These are phyloP conservation scores for Drosophila grimshawi DNA, from an alignment of 1,140 invertebrate species.

Conservation along the genomic window DNA sequence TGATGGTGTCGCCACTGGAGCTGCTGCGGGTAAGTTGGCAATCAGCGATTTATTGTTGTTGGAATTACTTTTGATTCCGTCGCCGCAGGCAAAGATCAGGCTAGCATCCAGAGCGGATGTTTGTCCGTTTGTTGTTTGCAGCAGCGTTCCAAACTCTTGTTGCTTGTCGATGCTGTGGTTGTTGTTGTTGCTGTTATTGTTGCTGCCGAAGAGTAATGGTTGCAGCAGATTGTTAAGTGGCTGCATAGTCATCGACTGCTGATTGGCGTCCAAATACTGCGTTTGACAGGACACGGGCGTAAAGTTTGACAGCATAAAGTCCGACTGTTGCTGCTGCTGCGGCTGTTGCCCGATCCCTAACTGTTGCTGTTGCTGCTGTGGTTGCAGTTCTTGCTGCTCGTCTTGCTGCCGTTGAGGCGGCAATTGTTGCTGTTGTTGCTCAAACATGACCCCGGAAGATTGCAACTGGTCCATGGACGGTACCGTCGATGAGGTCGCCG, in stretches of 20 bases:
- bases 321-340: conserved; percentile 43
- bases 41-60: conserved; percentile 31
- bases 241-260: conserved; percentile 57
- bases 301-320: conserved; percentile 62
- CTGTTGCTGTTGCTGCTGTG: conserved; percentile 47
- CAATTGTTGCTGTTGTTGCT: conserved; percentile 15
- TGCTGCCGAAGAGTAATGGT: conserved; percentile 53
- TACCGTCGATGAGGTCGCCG: not conserved
- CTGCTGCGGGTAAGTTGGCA: conserved; percentile 11
- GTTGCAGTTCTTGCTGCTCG: conserved; percentile 17
- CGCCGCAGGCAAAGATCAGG: conserved; percentile 57
- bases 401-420: conserved; percentile 20
- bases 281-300: conserved; percentile 50
- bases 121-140: conserved; percentile 19
- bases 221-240: conserved; percentile 67
- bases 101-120: conserved; percentile 42
- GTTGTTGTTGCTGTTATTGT: not conserved
- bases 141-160: conserved; percentile 17
- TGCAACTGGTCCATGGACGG: conserved; percentile 16
- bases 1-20: conserved; percentile 52
- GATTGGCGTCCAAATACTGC: conserved; percentile 52
- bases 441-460: conserved; percentile 5
- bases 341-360: conserved; percentile 37
- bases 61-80: conserved; percentile 23
- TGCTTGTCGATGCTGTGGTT: conserved; percentile 31